Conservation (phyloP, 2,888 invertebrate genomes). For the Caenorhabditis sp. region DNA sequence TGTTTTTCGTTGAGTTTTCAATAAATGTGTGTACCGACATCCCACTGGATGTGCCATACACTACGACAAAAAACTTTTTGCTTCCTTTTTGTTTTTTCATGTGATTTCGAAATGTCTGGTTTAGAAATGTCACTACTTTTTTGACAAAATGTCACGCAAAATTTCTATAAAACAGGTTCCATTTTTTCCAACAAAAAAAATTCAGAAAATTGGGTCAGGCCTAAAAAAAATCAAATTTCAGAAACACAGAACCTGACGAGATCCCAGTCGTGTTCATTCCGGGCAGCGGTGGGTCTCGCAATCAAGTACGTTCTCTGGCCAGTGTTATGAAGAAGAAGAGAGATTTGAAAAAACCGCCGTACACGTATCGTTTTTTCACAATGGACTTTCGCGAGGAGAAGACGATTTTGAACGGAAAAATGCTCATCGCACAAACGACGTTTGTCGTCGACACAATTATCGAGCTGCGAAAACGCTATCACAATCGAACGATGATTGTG, state of each 20-base stretch:
- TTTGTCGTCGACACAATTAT: slow-evolving; percentile 79
- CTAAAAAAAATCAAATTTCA: neutral
- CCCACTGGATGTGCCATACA: no score
- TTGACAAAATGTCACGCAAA: no score
- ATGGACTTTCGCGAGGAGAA: slow-evolving; percentile 87
- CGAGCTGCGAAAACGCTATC: neutral
- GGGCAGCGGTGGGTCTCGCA: slow-evolving; percentile 91
- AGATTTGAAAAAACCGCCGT: slow-evolving; percentile 77
- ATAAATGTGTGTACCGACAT: no score
- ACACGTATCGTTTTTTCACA: slow-evolving; percentile 90
- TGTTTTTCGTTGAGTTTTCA: no score
- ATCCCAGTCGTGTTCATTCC: slow-evolving; percentile 93
- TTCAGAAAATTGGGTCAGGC: neutral
- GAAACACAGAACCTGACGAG: slow-evolving; percentile 71
- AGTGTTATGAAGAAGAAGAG: slow-evolving; percentile 89
- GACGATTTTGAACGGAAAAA: slow-evolving; percentile 85
- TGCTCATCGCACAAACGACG: slow-evolving; percentile 81
- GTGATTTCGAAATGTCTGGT: no score
- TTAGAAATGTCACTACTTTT: no score
- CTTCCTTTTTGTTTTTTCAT: no score
- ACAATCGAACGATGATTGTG: slow-evolving; percentile 28
- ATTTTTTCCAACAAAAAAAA: no score
- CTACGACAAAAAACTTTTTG: no score
- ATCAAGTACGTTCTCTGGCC: slow-evolving; percentile 85
- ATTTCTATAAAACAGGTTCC: no score